Conservation (phyloP, 2,797 vertebrate species). For the Merluccius polli region DNA sequence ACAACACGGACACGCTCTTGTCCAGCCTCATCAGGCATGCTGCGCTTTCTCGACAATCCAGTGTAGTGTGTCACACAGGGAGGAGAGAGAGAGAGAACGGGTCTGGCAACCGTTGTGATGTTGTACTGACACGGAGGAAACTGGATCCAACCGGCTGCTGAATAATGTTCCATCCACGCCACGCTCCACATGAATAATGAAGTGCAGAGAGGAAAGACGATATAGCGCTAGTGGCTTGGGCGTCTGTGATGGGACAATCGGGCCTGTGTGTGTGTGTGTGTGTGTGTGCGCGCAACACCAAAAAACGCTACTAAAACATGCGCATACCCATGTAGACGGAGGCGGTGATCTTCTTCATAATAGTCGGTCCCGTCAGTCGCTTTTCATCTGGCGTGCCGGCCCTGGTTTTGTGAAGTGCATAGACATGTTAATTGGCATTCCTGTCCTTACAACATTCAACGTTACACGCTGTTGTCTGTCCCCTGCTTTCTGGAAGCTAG, state of each 20-base stretch:
- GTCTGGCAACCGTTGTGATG: constrained; percentile 46
- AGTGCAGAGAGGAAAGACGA: constrained; percentile 66
- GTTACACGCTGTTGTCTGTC: not conserved
- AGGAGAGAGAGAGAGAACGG: constrained; percentile 23
- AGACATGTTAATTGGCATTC: not conserved
- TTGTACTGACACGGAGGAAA: constrained; percentile 59
- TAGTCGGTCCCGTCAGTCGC: constrained; percentile 14
- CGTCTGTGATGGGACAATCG: constrained; percentile 23
- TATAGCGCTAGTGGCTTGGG: constrained; percentile 49
- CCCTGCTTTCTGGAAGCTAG: too few species aligned
- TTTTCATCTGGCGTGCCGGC: constrained; percentile 22
- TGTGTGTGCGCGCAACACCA: not conserved
- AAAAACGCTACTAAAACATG: not conserved
- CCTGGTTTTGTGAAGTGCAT: constrained; percentile 2
- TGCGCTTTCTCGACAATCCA: constrained; percentile 55
- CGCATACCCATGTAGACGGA: not conserved
- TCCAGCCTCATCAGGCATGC: constrained; percentile 32
- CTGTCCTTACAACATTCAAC: not conserved
- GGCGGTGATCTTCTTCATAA: constrained; percentile 36
- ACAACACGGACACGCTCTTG: constrained; percentile 18
- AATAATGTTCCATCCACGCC: constrained; percentile 69
- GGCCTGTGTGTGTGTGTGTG: constrained; percentile 2
- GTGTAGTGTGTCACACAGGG: constrained; percentile 54
- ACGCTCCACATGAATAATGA: constrained; percentile 73
- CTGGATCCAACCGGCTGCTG: constrained; percentile 64